Percentiles rank a stretch among this genome's conserved stretches.
Conservation (phyloP, 2,888 invertebrate genomes). For the Chirona hameri region DNA sequence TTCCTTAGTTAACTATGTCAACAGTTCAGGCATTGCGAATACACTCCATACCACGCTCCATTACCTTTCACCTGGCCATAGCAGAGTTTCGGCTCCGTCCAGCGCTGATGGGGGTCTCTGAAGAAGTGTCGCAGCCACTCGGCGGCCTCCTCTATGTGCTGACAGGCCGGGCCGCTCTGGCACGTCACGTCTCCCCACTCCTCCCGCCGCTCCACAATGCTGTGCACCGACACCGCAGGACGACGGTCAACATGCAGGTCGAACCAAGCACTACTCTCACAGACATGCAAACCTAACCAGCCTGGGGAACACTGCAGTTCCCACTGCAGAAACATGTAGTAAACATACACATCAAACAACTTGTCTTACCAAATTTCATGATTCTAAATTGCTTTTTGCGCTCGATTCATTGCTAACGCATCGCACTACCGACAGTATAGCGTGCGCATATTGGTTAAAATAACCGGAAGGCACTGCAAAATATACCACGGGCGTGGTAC, state of each 20-base stretch:
- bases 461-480: too few species aligned
- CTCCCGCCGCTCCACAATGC: not conserved
- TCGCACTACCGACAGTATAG: not conserved
- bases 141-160: not conserved
- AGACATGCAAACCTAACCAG: not conserved
- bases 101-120: not conserved
- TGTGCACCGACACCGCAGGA: too few species aligned
- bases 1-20: too few species aligned
- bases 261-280: too few species aligned
- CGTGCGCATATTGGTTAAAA: too few species aligned
- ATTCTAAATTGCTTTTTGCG: not conserved
- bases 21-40: too few species aligned
- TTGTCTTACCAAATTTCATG: not conserved
- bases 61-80: not conserved
- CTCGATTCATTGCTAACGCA: not conserved
- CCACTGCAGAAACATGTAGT: too few species aligned
- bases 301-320: not conserved
- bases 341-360: not conserved
- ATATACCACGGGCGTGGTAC: too few species aligned
- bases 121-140: not conserved
- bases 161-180: not conserved
- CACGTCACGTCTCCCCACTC: not conserved
- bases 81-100: not conserved
- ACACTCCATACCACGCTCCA: too few species aligned
- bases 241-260: not conserved